Base-by-base conservation (phyloP, 1,140 invertebrate species). In the Pachypeltis micranthus region DNA sequence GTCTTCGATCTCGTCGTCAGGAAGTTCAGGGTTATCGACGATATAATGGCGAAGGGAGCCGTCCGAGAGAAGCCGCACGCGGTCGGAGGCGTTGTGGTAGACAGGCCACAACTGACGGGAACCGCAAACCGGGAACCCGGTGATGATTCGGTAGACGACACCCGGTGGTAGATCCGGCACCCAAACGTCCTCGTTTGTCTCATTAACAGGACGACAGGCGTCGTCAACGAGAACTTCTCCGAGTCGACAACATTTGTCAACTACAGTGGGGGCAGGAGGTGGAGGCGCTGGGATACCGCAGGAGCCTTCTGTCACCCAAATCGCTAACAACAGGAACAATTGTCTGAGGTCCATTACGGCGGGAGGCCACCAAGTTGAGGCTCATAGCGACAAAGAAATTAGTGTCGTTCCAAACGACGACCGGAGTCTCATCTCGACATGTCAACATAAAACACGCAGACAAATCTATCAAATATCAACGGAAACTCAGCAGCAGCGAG, bases 191-290 rank as follows among this genome's bases (percentile, higher is more conserved):
- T 81, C 75, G 67, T 81, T 80, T 54, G 80, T 81, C 61, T 80
- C 73, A 64, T 80, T 75, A 2, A 82, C 74, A 65, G 79, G 73
- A 67, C 78, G 79, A 72, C 87, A 89, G 62, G 74, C 72, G 34
- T 75, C 76, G 65, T 85, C 83, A n/a, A 87, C 71, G 67, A 86
- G 80, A 27, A 90, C 71, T 72, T 90, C 85, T 65, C 82, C 76
- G 21, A 73, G 72, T 69, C 85, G 84, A 74, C 88, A 90, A 72
- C 88, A 91, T 78, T 91, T 91, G 65, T 85, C 83, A 54, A 87
- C 78, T 66, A 39, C 39, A 16, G 66, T 55, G 21, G 63, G 14
- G 2, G 61, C n/a, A 10, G 23, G 4, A 3, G 21, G 10, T 3
- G 47, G 47, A 7, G 47, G 47, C 7, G 47, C 12, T 4, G 19